Evolutionary conservation across 2,113 vertebrate genomes (phyloP), one percentile per base, ranked within the genome.

Genomic region (Pampusana beccarii): DNA sequence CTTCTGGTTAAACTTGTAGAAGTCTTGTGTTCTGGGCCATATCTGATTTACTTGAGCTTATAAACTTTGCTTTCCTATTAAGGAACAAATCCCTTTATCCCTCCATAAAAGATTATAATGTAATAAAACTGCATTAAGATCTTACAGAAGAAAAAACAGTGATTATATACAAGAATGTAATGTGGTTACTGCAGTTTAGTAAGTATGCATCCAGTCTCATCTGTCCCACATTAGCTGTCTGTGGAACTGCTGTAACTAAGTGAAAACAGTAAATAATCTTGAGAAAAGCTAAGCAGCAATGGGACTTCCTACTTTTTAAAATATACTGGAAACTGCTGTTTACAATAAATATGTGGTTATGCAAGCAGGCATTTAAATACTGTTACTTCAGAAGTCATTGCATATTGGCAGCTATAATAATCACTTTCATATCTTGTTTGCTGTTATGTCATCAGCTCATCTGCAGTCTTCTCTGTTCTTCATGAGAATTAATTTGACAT

Each of bases 71-170:
- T 84, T 86, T 89, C 38, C 42, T 92, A 65, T 67, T 93, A 94
- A 90, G 80, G 82, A 93, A 79, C 69, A 95, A 93, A 97, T 88
- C 51, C 40, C 69, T 92, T 83, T 84, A 62, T 86, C 90, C 69
- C 75, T 80, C 64, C 42, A 64, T 88, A 92, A 88, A 88, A 93
- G 13, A 92, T 67, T 70, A 82, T 46, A 93, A 72, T 73, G 85
- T 42, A 93, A 82, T 90, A 94, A 95, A 90, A 71, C 80, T 78
- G 46, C 42, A 77, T 54, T 90, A 92, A 80, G 67, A 70, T 54
- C n/a, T 86, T 66, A 62, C 5, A 58, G 38, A 48, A 21, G 34
- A 86, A 36, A 66, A 78, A 81, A 64, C 54, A 40, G 21, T 71
- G 72, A 86, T 90, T 90, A 80, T 58, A 34, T 83, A 56, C 31